Evolutionary conservation across 2,797 vertebrate species (phyloP).

Genomic region (Lerista edwardsae): DNA sequence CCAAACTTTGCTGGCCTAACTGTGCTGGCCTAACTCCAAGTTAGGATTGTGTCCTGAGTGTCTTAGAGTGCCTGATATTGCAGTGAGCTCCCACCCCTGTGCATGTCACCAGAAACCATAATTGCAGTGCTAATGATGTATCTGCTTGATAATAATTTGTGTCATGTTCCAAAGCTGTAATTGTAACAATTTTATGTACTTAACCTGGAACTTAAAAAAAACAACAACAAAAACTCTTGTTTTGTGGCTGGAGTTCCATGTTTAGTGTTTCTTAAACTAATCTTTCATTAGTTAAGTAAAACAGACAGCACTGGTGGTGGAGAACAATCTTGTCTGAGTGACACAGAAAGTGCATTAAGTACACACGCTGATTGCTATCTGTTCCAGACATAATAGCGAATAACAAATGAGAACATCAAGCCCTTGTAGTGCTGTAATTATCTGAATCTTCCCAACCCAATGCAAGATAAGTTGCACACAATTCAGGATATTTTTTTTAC

Average conservation of each 20-base stretch:
- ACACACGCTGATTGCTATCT: slow-evolving; percentile 19
- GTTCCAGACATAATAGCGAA: slow-evolving; percentile 29
- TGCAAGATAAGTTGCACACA: neutral
- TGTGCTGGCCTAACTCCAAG: too few species aligned
- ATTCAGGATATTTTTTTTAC: neutral
- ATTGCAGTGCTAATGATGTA: neutral
- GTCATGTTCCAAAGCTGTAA: neutral
- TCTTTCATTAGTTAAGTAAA: slow-evolving; percentile 6
- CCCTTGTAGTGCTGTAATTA: slow-evolving; percentile 3
- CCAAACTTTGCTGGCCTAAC: too few species aligned
- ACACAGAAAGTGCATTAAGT: slow-evolving; percentile 15
- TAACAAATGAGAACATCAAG: slow-evolving; percentile 22
- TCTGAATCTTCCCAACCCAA: slow-evolving; percentile 5
- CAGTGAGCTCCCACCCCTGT: too few species aligned
- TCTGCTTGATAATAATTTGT: neutral
- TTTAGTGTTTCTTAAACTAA: slow-evolving; percentile 12
- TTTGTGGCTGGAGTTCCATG: neutral
- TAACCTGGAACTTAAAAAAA: neutral
- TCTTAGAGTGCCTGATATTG: too few species aligned
- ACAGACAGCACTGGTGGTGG: neutral
- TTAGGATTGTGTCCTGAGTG: too few species aligned
- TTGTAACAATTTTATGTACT: neutral
- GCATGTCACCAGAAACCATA: too few species aligned
- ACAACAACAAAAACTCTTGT: neutral
- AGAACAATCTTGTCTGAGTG: slow-evolving; percentile 22